Conservation (phyloP, 2,797 vertebrate species). For the Synaphobranchus kaupii region DNA sequence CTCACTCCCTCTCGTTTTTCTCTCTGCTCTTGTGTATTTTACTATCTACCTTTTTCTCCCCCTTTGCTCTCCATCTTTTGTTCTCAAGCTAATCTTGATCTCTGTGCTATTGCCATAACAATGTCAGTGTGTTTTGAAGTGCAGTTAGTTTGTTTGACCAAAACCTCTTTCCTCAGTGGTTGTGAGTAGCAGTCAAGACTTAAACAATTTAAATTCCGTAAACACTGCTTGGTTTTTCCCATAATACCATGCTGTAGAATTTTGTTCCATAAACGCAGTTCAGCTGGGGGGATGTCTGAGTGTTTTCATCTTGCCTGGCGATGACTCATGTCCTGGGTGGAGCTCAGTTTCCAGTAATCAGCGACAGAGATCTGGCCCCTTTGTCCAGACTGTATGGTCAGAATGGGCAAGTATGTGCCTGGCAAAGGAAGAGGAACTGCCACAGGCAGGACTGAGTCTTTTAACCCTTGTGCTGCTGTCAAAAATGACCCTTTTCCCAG, state of each 20-base stretch:
- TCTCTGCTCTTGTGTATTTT: background rate
- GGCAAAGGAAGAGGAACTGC: background rate
- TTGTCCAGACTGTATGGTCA: constrained; percentile 2
- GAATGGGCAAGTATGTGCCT: background rate
- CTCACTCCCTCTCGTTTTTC: background rate
- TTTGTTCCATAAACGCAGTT: constrained; percentile 39
- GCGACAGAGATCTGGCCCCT: background rate
- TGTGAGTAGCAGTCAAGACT: constrained; percentile 37
- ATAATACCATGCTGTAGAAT: constrained; percentile 38
- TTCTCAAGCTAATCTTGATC: constrained; percentile 16
- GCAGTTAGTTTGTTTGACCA: background rate
- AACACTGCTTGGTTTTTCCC: constrained; percentile 40
- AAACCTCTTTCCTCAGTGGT: constrained; percentile 35
- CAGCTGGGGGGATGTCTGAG: background rate
- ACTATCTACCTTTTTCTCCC: background rate
- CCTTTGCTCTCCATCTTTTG: constrained; percentile 21
- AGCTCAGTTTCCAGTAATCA: constrained; percentile 40
- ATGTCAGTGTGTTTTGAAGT: constrained; percentile 28
- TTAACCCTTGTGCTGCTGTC: too few relatives aligned
- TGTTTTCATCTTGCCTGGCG: constrained; percentile 12
- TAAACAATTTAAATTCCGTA: constrained; percentile 51
- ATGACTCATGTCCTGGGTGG: constrained; percentile 62
- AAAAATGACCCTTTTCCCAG: too few relatives aligned
- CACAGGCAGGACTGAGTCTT: background rate
- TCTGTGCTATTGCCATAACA: constrained; percentile 25